Percentiles rank a stretch among this genome's conserved stretches.
These are phyloP conservation scores for Calosoma granatense DNA, from an alignment of 1,140 invertebrate species.

Conservation along the genomic window DNA sequence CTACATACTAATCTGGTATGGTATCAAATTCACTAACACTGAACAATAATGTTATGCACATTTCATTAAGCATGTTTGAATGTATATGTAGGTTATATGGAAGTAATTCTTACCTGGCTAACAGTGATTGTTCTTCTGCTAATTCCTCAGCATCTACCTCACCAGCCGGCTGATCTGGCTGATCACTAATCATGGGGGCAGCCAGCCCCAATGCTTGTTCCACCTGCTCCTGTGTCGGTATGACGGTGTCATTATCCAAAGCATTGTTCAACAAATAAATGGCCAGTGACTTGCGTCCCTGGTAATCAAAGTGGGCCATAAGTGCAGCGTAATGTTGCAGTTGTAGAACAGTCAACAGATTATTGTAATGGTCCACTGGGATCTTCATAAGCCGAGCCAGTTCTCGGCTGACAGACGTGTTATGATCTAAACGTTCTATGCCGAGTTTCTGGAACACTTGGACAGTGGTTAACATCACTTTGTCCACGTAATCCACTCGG, in stretches of 20 bases:
- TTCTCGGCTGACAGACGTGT: conserved; percentile 80
- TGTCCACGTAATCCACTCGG: conserved; percentile 89
- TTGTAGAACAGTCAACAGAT: conserved; percentile 76
- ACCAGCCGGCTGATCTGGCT: conserved; percentile 58
- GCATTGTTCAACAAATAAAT: conserved; percentile 82
- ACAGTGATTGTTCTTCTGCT: conserved; percentile 88
- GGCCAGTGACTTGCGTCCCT: conserved; percentile 77
- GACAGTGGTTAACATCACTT: conserved; percentile 83
- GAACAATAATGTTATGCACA: neutral
- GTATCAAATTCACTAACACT: no score
- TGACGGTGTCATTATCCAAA: conserved; percentile 77
- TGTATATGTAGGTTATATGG: no score
- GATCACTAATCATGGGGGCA: conserved; percentile 78
- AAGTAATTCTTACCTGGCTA: no score
- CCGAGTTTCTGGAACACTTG: conserved; percentile 40
- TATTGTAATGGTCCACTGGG: conserved; percentile 90
- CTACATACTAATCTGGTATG: no score
- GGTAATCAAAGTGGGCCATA: conserved; percentile 82
- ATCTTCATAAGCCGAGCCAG: conserved; percentile 87
- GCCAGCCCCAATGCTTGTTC: conserved; percentile 46
- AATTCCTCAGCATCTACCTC: conserved; percentile 88
- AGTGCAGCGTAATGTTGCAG: conserved; percentile 77
- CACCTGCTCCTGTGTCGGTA: conserved; percentile 75
- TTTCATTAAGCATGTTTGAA: conserved; percentile 11
- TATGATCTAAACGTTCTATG: conserved; percentile 56